Conservation (phyloP, 2,888 invertebrate species). For the Drosophila kanekoi region DNA sequence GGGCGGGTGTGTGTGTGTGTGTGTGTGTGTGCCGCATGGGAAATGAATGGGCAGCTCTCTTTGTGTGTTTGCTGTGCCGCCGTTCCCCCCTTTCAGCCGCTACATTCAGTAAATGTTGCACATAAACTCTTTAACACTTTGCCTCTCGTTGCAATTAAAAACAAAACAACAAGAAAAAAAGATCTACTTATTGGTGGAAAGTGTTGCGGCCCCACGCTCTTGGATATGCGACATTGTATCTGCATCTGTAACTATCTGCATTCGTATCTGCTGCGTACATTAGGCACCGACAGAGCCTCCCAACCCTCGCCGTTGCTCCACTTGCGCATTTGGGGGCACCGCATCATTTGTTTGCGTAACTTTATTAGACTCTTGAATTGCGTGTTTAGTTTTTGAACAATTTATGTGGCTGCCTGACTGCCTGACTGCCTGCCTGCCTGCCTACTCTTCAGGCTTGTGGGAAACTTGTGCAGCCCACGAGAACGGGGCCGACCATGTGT, state of each 20-base stretch:
- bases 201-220: constrained; percentile 42
- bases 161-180: constrained; percentile 37
- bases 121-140: constrained; percentile 84
- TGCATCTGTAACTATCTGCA: constrained; percentile 50
- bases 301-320: constrained; percentile 60
- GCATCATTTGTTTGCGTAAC: constrained; percentile 83
- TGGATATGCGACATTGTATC: constrained; percentile 59
- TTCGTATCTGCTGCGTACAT: constrained; percentile 62
- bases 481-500: constrained; percentile 55
- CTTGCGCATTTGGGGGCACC: constrained; percentile 71
- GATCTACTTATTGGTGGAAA: constrained; percentile 71
- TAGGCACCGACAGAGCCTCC: constrained; percentile 44
- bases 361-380: constrained; percentile 81
- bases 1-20: constrained; percentile 31
- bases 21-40: constrained; percentile 64
- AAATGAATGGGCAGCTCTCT: constrained; percentile 66
- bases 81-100: constrained; percentile 12
- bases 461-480: constrained; percentile 54
- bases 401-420: constrained; percentile 59
- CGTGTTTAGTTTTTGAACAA: constrained; percentile 78
- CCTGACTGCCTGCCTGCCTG: constrained; percentile 26
- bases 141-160: constrained; percentile 80
- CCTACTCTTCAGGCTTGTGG: constrained; percentile 52
- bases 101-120: constrained; percentile 77
- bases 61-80: constrained; percentile 26